Evolutionary conservation across 2,797 vertebrate species (phyloP).

Genomic region (Varecia variegata): DNA sequence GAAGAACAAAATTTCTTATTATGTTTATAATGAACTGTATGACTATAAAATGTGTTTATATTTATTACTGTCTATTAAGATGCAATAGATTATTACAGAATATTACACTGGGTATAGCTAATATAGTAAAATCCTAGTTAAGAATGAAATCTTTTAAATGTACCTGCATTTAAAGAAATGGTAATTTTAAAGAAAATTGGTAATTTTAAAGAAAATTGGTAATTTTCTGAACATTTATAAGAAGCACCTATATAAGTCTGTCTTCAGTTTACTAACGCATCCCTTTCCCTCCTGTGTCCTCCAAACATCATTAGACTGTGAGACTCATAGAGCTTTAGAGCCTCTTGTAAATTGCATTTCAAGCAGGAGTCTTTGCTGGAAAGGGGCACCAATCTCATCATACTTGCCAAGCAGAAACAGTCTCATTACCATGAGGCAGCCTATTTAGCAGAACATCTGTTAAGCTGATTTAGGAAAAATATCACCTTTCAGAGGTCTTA

Average conservation of each 20-base stretch:
- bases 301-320: neutral
- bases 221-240: neutral
- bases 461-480: neutral
- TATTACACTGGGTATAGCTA: neutral
- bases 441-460: neutral
- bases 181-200: neutral
- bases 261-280: neutral
- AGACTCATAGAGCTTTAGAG: neutral
- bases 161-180: no score
- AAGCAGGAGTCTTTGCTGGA: neutral
- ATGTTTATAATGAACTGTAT: neutral
- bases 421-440: neutral
- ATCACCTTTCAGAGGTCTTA: neutral
- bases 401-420: neutral
- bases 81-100: neutral
- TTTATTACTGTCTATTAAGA: neutral
- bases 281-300: neutral
- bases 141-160: neutral
- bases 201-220: neutral
- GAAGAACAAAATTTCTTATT: neutral
- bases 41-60: neutral
- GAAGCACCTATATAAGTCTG: neutral
- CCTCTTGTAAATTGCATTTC: neutral
- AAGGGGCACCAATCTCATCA: neutral
- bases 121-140: neutral